phyloP scores from a whole-genome alignment of 2,113 vertebrate genomes.

The Irena cyanogastra region DNA sequence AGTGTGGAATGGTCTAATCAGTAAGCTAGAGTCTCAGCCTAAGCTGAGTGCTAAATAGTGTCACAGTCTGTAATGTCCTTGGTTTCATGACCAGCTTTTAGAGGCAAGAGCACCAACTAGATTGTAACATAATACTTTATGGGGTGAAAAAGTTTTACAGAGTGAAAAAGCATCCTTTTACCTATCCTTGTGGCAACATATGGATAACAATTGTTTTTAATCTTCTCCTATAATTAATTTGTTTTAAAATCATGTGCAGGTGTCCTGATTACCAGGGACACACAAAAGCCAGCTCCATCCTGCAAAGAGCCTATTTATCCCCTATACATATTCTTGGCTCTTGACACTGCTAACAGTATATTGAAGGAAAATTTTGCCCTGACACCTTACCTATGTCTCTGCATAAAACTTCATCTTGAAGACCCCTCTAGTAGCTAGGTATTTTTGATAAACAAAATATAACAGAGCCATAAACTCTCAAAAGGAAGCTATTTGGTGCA shows the following conservation, averaged over 20 bases:
- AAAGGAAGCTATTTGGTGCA: background rate
- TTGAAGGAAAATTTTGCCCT: background rate
- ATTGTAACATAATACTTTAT: background rate
- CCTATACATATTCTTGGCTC: background rate
- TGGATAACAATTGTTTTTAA: background rate
- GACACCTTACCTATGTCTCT: background rate
- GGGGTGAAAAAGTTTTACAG: background rate
- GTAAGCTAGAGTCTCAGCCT: background rate
- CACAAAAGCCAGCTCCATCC: background rate
- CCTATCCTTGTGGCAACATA: background rate
- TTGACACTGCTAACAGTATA: background rate
- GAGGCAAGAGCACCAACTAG: background rate
- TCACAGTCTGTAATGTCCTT: background rate
- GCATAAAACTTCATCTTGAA: background rate
- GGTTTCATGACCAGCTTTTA: background rate
- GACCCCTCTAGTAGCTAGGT: background rate
- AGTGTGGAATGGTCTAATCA: background rate
- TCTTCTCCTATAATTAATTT: background rate
- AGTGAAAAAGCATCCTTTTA: background rate
- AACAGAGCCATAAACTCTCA: background rate
- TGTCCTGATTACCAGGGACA: background rate
- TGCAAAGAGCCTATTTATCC: background rate
- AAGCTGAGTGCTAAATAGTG: background rate
- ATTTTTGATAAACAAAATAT: background rate
- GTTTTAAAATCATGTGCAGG: background rate